Conservation (phyloP, 2,113 vertebrate species). For the Sorex fumeus region DNA sequence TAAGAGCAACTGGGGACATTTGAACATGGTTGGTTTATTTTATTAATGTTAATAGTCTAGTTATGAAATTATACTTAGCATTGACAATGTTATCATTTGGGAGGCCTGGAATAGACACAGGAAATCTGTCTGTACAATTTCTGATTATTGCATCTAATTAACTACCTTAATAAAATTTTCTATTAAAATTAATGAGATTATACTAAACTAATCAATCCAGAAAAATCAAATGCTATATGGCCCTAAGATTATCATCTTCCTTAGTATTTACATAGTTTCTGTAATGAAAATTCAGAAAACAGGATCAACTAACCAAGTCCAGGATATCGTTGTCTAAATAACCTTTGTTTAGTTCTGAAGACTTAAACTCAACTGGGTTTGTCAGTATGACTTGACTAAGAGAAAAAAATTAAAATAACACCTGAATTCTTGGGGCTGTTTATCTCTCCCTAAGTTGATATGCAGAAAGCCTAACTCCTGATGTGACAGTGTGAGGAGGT, state of each 20-base stretch:
- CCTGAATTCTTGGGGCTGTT: not conserved
- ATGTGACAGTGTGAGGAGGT: not conserved
- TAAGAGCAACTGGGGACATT: not conserved
- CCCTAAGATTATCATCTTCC: not conserved
- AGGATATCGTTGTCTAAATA: not conserved
- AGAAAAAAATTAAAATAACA: no score
- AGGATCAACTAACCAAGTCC: not conserved
- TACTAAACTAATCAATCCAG: not conserved
- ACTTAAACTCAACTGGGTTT: not conserved
- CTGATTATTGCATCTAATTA: not conserved
- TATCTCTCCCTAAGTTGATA: fast-evolving
- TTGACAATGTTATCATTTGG: not conserved
- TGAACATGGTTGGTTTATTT: not conserved
- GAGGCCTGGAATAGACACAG: not conserved
- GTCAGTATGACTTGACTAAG: not conserved
- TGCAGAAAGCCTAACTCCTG: not conserved
- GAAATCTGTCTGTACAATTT: not conserved
- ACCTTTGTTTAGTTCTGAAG: not conserved
- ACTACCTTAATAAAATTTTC: not conserved
- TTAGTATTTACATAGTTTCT: not conserved
- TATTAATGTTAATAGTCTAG: not conserved
- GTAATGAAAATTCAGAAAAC: not conserved
- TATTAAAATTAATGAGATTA: not conserved
- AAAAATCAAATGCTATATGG: not conserved
- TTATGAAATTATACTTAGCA: not conserved